Percentiles rank a stretch among this genome's conserved stretches.
phyloP scores from a whole-genome alignment of 2,888 invertebrate genomes.

The Diplolepis rosae region DNA sequence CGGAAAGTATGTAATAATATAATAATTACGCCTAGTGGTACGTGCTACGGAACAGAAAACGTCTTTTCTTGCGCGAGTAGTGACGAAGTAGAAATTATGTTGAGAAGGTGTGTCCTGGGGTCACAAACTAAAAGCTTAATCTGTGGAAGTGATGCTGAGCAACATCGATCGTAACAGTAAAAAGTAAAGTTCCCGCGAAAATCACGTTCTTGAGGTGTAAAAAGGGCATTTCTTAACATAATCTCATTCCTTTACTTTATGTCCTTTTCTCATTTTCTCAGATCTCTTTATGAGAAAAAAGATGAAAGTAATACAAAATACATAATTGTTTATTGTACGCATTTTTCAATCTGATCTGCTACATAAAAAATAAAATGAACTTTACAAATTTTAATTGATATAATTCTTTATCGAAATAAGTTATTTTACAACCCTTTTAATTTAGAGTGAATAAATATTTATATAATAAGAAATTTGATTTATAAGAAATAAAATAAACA shows the following conservation, averaged over 20 bases:
- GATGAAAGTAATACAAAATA: no score
- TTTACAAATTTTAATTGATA: no score
- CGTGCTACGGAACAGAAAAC: neutral
- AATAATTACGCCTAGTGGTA: constrained; percentile 4
- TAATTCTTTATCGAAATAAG: no score
- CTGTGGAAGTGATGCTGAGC: constrained; percentile 3
- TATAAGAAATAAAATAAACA: no score
- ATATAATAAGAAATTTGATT: no score
- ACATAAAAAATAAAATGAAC: no score
- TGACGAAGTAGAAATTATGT: constrained; percentile 9
- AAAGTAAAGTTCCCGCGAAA: neutral
- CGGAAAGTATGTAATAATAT: neutral
- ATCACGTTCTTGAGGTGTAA: neutral
- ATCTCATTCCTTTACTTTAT: neutral
- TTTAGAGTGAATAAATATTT: no score
- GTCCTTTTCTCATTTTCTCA: neutral
- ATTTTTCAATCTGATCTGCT: no score
- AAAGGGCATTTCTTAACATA: neutral
- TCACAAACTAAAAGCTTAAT: constrained; percentile 13
- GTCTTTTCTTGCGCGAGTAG: neutral
- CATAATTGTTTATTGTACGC: no score
- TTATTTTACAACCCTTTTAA: no score
- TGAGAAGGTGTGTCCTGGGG: constrained; percentile 12
- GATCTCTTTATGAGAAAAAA: no score
- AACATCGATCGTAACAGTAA: constrained; percentile 14